A percentile compares a stretch with the other conserved stretches of the same genome.
phyloP scores from a whole-genome alignment of 2,797 vertebrate species.

The Enoplosus armatus region DNA sequence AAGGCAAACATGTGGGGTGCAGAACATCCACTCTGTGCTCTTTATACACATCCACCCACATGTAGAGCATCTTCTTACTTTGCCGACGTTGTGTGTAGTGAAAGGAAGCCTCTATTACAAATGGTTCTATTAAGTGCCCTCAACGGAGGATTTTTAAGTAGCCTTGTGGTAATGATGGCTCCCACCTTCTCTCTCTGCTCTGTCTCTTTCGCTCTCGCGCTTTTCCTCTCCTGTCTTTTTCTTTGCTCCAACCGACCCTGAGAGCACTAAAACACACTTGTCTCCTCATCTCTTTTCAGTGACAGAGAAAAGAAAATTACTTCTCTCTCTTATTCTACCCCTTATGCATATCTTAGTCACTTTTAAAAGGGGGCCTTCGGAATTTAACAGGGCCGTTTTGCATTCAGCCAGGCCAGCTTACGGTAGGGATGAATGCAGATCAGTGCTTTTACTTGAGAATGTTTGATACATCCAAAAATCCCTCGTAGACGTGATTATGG shows the following conservation, averaged over 20 bases:
- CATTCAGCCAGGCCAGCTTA: slow-evolving; percentile 77
- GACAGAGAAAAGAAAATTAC: slow-evolving; percentile 70
- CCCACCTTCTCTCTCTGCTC: slow-evolving; percentile 65
- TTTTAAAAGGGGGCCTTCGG: slow-evolving; percentile 68
- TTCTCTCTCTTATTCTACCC: slow-evolving; percentile 67
- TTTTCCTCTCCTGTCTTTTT: slow-evolving; percentile 49
- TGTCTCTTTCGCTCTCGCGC: slow-evolving; percentile 36
- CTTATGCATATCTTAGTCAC: slow-evolving; percentile 67
- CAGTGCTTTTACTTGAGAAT: slow-evolving; percentile 77
- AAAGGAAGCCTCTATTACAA: slow-evolving; percentile 82
- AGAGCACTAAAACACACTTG: slow-evolving; percentile 80
- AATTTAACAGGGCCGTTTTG: slow-evolving; percentile 77
- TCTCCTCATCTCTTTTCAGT: slow-evolving; percentile 78
- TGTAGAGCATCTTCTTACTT: slow-evolving; percentile 65
- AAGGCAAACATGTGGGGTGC: slow-evolving; percentile 59
- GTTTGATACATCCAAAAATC: slow-evolving; percentile 80
- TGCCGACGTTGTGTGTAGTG: slow-evolving; percentile 54
- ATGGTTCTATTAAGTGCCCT: slow-evolving; percentile 84
- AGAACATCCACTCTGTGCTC: slow-evolving; percentile 62
- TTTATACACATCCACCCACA: slow-evolving; percentile 68
- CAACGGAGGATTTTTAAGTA: slow-evolving; percentile 79
- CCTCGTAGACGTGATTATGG: slow-evolving; percentile 82
- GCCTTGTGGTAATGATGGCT: slow-evolving; percentile 80
- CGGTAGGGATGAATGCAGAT: slow-evolving; percentile 82
- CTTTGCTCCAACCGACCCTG: slow-evolving; percentile 58